A percentile compares a stretch with the other conserved stretches of the same genome.
Evolutionary conservation across 2,888 invertebrate species (phyloP).

Genomic region (Serrognathus titanus): DNA sequence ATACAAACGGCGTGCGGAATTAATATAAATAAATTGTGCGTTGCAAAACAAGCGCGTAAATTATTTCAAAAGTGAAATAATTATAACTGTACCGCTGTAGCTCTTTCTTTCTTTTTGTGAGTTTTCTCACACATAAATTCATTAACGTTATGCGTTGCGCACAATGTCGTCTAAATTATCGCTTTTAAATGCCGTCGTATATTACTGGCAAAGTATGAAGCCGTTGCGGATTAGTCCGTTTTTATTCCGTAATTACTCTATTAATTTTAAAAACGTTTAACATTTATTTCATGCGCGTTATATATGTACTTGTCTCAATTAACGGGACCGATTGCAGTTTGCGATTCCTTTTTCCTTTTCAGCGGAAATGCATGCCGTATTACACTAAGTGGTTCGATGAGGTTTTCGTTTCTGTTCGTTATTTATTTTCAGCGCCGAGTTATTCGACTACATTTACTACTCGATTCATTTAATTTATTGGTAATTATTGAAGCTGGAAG

Average conservation of each 20-base stretch:
- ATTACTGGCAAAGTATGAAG: neutral
- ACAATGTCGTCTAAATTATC: neutral
- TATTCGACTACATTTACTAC: no score
- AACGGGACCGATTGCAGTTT: no score
- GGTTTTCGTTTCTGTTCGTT: no score
- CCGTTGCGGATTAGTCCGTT: neutral
- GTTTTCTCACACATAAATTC: slow-evolving; percentile 1
- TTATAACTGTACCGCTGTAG: neutral
- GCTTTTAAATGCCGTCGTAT: neutral
- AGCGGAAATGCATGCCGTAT: no score
- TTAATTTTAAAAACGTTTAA: neutral
- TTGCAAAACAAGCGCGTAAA: neutral
- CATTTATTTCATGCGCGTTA: no score
- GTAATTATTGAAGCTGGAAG: no score
- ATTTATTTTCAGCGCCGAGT: no score
- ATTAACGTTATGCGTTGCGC: neutral
- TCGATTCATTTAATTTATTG: no score
- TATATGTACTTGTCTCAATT: no score
- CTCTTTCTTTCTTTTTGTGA: neutral
- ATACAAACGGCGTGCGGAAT: no score
- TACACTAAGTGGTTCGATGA: no score
- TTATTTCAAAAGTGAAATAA: neutral
- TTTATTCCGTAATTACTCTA: neutral
- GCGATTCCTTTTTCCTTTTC: no score
- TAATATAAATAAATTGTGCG: neutral